Conservation (phyloP, 2,888 invertebrate species). For the Brachylomia viminalis region DNA sequence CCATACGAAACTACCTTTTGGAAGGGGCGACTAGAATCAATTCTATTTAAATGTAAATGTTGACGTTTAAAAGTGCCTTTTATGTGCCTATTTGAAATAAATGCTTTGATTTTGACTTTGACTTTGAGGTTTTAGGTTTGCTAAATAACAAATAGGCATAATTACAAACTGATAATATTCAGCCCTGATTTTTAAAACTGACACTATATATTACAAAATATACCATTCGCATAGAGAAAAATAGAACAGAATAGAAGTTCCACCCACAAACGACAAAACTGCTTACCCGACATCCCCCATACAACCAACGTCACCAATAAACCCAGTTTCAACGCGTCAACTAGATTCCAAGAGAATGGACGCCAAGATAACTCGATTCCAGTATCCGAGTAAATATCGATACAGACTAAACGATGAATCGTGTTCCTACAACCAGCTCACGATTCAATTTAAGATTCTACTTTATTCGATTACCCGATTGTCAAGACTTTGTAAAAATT, state of each 20-base stretch:
- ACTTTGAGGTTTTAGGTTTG: too few relatives aligned
- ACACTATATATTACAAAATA: too few relatives aligned
- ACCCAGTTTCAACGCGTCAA: slow-evolving; percentile 54
- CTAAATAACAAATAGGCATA: too few relatives aligned
- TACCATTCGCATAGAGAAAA: too few relatives aligned
- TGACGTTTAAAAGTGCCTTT: too few relatives aligned
- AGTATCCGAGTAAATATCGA: slow-evolving; percentile 61
- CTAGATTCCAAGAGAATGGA: slow-evolving; percentile 58
- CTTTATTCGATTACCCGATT: slow-evolving; percentile 45
- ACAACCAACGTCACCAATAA: slow-evolving; percentile 23
- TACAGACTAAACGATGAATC: slow-evolving; percentile 55
- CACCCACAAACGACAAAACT: background rate
- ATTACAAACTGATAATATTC: too few relatives aligned
- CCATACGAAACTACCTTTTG: too few relatives aligned
- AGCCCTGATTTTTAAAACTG: too few relatives aligned
- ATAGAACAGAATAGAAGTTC: background rate
- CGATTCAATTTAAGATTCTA: slow-evolving; percentile 54
- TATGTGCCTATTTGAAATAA: too few relatives aligned
- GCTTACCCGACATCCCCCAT: background rate
- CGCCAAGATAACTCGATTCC: slow-evolving; percentile 59
- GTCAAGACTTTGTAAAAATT: slow-evolving; percentile 38
- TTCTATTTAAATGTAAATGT: too few relatives aligned
- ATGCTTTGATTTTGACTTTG: too few relatives aligned
- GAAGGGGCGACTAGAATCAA: too few relatives aligned
- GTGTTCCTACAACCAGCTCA: slow-evolving; percentile 48